A percentile compares a stretch with the other conserved stretches of the same genome.
These are phyloP conservation scores for Myotis myotis DNA, from an alignment of 2,797 vertebrate genomes.

Conservation along the genomic window DNA sequence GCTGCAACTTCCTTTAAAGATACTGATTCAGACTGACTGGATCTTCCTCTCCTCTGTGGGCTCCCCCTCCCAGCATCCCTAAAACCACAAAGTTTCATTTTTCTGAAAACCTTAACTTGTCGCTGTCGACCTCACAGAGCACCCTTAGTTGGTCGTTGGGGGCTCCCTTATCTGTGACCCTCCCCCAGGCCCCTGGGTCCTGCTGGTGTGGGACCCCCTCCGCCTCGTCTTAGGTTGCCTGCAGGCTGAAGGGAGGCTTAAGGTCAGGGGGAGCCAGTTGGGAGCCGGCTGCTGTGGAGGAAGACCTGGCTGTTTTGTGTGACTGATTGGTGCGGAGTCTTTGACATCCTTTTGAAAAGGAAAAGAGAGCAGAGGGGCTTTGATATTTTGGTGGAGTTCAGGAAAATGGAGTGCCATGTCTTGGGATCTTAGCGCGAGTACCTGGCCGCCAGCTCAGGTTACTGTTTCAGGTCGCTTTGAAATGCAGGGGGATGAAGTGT, in stretches of 20 bases:
- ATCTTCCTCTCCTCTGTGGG: slow-evolving; percentile 24
- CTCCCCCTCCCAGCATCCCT: background rate
- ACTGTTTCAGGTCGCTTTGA: slow-evolving; percentile 70
- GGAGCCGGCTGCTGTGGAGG: background rate
- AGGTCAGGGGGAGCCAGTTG: background rate
- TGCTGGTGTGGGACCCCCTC: background rate
- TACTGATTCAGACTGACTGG: slow-evolving; percentile 49
- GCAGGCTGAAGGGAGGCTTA: background rate
- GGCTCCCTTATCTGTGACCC: background rate
- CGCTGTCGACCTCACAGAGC: background rate
- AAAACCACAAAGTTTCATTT: slow-evolving; percentile 63
- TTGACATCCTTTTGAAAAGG: slow-evolving; percentile 48
- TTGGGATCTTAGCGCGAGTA: slow-evolving; percentile 51
- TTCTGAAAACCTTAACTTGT: slow-evolving; percentile 12
- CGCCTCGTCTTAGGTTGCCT: background rate
- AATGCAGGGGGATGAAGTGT: slow-evolving; percentile 60
- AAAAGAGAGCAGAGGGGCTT: slow-evolving; percentile 49
- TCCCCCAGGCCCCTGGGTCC: background rate
- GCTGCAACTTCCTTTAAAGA: slow-evolving; percentile 52
- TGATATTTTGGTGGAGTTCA: slow-evolving; percentile 49
- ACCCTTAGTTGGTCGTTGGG: background rate
- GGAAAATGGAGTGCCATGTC: background rate
- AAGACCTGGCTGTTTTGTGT: slow-evolving; percentile 35
- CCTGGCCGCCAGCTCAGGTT: slow-evolving; percentile 59
- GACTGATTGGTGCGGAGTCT: background rate